Base-by-base conservation (phyloP, 1,140 invertebrate species). In the Steinernema khuongi region DNA sequence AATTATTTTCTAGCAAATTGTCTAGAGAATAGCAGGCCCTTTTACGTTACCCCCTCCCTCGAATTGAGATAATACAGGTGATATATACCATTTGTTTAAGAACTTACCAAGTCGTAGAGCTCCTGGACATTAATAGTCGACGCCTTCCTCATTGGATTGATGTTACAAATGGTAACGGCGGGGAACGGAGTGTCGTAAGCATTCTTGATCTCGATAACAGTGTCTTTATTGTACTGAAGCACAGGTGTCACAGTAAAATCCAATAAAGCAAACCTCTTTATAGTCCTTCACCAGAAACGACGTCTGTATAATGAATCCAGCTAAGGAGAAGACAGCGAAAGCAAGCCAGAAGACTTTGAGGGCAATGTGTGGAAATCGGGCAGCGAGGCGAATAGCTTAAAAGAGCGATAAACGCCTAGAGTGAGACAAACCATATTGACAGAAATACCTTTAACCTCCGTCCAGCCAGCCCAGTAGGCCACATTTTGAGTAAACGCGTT, bases 331-430 rank as follows among this genome's bases (percentile, higher is more conserved):
- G n/a, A 60, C 26, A 4, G 50, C 50, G 4, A 60, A 14, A 17
- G 26, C 11, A 60, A 60, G 50, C 50, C 50, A 60, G 50, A 60
- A 60, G 14, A 60, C 50, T 60, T 60, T 60, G 4, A 60, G 50
- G 26, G 4, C 26, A 4, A 60, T 17, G 50, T 60, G 50, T 7
- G 50, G 50, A 22, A 60, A 60, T 22, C 26, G 14, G 11, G 50
- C 50, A 2, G 50, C 50, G 4, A 60, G 50, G 4, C 50, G 50
- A 60, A 60, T 60, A 26, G 50, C 50, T 60, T 17, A 14, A 22
- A 60, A 60, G 7, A 17, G 50, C 4, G 7, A 60, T 60, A 14
- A 22, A 17, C n/a, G n/a, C n/a, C n/a, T n/a, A n/a, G n/a, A 26
- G 11, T n/a, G 11, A 60, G 14, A 41, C 36, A 7, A 41, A 41